A percentile compares a stretch with the other conserved stretches of the same genome.
Conservation (phyloP, 2,113 vertebrate species). For the Alces alces region DNA sequence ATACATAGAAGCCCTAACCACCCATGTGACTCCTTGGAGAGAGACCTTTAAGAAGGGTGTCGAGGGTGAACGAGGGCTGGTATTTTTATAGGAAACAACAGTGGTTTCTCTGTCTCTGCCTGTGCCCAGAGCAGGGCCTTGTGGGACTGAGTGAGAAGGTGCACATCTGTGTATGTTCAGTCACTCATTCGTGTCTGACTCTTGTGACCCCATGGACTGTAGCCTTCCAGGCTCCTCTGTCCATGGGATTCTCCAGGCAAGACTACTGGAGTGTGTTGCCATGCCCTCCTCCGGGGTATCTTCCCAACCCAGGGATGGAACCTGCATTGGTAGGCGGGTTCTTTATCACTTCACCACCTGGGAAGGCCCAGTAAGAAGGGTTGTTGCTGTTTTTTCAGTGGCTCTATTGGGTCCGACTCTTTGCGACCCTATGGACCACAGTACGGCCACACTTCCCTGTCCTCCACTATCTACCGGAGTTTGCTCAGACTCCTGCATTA, state of each 20-base stretch:
- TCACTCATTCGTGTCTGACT: neutral
- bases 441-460: neutral
- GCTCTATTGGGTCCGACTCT: neutral
- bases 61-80: neutral
- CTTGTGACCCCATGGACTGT: neutral
- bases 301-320: neutral
- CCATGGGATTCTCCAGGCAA: neutral
- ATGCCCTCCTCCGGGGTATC: neutral
- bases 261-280: neutral
- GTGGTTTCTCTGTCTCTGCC: neutral
- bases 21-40: neutral
- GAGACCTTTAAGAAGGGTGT: neutral
- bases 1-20: neutral
- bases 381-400: neutral
- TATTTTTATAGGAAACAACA: neutral
- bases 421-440: neutral
- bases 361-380: neutral
- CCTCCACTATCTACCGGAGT: neutral
- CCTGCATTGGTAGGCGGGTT: neutral
- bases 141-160: neutral
- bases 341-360: neutral
- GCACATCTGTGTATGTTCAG: neutral
- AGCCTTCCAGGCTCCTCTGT: neutral
- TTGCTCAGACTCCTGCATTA: neutral
- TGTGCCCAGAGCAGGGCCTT: neutral